Base-by-base conservation (phyloP, 2,797 vertebrate species). In the Erethizon dorsatum region DNA sequence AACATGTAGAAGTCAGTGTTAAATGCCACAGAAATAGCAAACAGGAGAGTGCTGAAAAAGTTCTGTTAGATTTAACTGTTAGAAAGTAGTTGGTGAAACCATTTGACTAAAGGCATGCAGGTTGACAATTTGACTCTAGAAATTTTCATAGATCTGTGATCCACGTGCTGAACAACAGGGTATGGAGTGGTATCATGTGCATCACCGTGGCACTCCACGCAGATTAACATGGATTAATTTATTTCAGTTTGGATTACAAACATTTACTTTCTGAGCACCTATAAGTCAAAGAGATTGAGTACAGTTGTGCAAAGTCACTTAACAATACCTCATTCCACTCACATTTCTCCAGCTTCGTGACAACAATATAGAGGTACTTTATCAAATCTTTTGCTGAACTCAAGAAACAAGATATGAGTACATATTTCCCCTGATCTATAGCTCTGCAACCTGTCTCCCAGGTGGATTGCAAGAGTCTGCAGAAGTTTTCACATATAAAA, bases 351-450 rank as follows among this genome's bases (percentile, higher is more conserved):
- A 83, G 50, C 56, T 89, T 71, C 67, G 8, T 95, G 96, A 96
- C 83, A 92, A 93, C 61, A 88, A 47, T 9, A 47, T 37, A 52
- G 11, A 77, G 31, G 50, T 33, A 86, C 59, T 96, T 95, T 83
- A 86, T 97, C 95, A 92, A 95, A 84, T 57, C 54, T 7, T 95
- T 91, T 71, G 47, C 47, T 82, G 65, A 95, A 97, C 54, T 96
- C 69, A 71, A 88, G 50, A 88, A 73, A 52, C 54, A 97, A 91
- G 78, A 37, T 22, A 78, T 77, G n/a, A 41, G 52, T 47, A 87
- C 26, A 61, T 18, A 56, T 92, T 92, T 97, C n/a, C 73, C 26
- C 71, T 83, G 45, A 94, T 93, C 31, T 63, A 83, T 50, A 78
- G 56, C 57, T 96, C 45, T 83, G 69, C 47, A 80, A 31, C 41